Evolutionary conservation across 2,888 invertebrate genomes (phyloP), one percentile per base, ranked within the genome.

Genomic region (Mesorhabditis spiculigera): DNA sequence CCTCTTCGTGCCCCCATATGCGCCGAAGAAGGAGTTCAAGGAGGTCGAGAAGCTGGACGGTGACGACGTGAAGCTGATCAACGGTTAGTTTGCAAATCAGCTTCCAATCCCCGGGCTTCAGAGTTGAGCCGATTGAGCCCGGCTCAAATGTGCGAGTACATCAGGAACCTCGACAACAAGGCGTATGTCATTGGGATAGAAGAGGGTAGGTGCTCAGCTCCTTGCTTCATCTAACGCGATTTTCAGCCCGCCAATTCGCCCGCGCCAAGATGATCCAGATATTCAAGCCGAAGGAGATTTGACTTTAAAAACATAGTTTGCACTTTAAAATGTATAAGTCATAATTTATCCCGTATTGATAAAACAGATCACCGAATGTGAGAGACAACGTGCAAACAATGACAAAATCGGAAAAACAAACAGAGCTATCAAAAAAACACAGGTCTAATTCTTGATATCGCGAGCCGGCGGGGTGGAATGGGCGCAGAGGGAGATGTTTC

Each of bases 401-500:
- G 8, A 50, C 58, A n/a, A 13, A 50, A 50, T 50, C 10, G n/a
- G 58, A 50, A 50, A 13, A 10, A 50, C 58, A 50, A 50, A 50
- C 8, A 50, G n/a, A 13, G n/a, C n/a, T 10, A 13, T 50, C 58
- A 50, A 10, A 50, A 50, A 50, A 50, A 50, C 58, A 50, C 8
- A 50, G n/a, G n/a, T 50, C n/a, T n/a, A 50, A 50, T 50, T 50
- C 8, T n/a, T 10, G 58, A 50, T 28, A 28, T 50, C 58, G 58
- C n/a, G 10, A 50, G 3, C 28, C 28, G 28, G 28, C 28, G 28
- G 28, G 3, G 28, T 28, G 28, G 28, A 28, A 28, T 28, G 28
- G 28, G 28, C 58, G n/a, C 58, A 50, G n/a, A 50, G 66, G 4
- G 74, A 66, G 13, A 74, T 69, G 44, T 75, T 74, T 4, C 75